Base-by-base conservation (phyloP, 1,140 invertebrate species). In the Bombus waltoni region DNA sequence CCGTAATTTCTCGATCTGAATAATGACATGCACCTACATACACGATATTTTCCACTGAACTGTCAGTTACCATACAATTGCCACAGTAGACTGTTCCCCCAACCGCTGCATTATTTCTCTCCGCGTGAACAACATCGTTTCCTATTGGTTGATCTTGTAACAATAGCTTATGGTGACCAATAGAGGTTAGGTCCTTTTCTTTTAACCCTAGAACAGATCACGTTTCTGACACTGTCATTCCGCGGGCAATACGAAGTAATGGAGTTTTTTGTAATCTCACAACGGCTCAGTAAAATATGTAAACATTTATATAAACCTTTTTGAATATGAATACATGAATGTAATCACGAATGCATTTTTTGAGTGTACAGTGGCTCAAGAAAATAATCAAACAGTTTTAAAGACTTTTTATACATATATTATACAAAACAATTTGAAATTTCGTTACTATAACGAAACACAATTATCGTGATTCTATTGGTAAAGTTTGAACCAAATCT, bases 31-130 rank as follows among this genome's bases (percentile, higher is more conserved):
- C 53, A 80, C 68, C 32, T 25, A 57, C 83, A 53, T 53, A 44
- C 57, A 59, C 77, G 76, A 73, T 80, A 72, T 80, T 80, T 85
- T 85, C 35, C 42, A 38, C 76, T 73, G 68, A 11, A 85, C 83
- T 85, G 77, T 80, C 77, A 85, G 72, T 80, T 85, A 66, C 76
- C 42, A 65, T 42, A 85, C 76, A 72, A 85, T 80, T 85, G 79
- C 80, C 42, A 44, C 75, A 53, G 77, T 44, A 73, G 77, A 18
- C 75, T 80, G 68, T 57, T 85, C 68, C 76, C 74, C 57, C 57
- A 57, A 80, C 57, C n/a, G 35, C 77, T 65, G 68, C 68, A 72
- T 85, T 80, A 80, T 72, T 85, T 85, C 68, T 71, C 75, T 35
- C 57, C 40, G 70, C 74, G 65, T 38, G 62, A 70, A 77, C 81